Percentiles rank a stretch among this genome's conserved stretches.
Evolutionary conservation across 1,140 invertebrate species (phyloP).

Genomic region (Drosophila virilis): DNA sequence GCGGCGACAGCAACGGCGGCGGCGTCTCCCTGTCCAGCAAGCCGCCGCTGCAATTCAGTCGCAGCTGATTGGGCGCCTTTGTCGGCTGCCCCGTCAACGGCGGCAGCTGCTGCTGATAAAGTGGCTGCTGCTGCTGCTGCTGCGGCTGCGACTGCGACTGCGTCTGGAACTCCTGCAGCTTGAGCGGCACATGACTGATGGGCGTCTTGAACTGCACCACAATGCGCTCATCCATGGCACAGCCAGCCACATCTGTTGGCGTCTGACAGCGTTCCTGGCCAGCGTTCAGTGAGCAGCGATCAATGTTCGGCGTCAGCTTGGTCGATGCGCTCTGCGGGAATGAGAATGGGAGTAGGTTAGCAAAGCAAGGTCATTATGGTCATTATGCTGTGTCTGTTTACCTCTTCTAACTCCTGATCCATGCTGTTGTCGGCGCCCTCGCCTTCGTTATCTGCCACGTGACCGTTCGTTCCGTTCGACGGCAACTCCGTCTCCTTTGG

Average conservation of each 20-base stretch:
- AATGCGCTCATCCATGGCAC: conserved; percentile 38
- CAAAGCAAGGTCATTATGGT: not conserved
- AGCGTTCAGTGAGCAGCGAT: conserved; percentile 59
- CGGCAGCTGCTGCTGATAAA: conserved; percentile 10
- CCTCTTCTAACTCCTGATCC: conserved; percentile 7
- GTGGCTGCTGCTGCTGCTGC: too few species aligned
- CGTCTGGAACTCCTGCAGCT: conserved; percentile 55
- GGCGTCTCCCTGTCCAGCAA: conserved; percentile 57
- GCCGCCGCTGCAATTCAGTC: conserved; percentile 38
- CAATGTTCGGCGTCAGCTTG: conserved; percentile 73
- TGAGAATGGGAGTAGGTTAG: not conserved
- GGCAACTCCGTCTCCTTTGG: not conserved
- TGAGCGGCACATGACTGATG: conserved; percentile 57
- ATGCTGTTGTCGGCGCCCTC: conserved; percentile 31
- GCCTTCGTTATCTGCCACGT: not conserved
- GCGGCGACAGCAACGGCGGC: conserved; percentile 43
- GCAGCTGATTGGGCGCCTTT: conserved; percentile 54
- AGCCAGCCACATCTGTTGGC: conserved; percentile 33
- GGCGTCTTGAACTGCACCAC: conserved; percentile 78
- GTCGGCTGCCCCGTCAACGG: conserved; percentile 20
- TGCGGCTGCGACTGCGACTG: not conserved
- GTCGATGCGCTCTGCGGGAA: conserved; percentile 52
- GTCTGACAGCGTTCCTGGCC: conserved; percentile 56
- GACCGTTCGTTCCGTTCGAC: not conserved
- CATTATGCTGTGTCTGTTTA: not conserved